Percentiles rank a stretch among this genome's conserved stretches.
Conservation (phyloP, 2,888 invertebrate genomes). For the Microdon myrmicae region DNA sequence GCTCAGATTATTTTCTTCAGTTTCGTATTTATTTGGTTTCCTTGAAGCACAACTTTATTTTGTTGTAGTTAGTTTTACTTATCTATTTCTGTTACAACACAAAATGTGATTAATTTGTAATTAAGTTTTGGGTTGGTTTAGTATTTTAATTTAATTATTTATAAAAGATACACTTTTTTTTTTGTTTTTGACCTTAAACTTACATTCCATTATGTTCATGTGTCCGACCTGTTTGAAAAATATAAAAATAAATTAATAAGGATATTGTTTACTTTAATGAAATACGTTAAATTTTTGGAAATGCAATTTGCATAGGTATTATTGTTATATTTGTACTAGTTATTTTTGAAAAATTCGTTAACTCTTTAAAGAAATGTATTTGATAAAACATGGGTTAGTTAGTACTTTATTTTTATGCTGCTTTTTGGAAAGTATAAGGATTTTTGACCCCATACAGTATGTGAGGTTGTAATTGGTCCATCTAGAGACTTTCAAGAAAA, state of each 20-base stretch:
- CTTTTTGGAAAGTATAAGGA: too few relatives aligned
- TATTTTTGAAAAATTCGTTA: too few relatives aligned
- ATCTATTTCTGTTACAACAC: constrained; percentile 43
- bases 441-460: too few relatives aligned
- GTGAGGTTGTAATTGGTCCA: too few relatives aligned
- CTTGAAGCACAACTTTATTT: constrained; percentile 31
- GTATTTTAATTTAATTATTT: constrained; percentile 33
- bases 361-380: too few relatives aligned
- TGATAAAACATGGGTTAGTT: too few relatives aligned
- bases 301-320: neutral
- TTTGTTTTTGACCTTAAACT: constrained; percentile 50
- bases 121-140: constrained; percentile 24
- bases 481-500: too few relatives aligned
- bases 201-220: constrained; percentile 54
- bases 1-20: constrained; percentile 15
- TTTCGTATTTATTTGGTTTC: constrained; percentile 18
- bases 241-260: neutral
- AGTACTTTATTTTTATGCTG: too few relatives aligned
- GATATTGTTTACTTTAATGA: constrained; percentile 1
- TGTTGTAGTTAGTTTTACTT: constrained; percentile 35
- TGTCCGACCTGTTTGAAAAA: constrained; percentile 52
- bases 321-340: too few relatives aligned
- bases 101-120: constrained; percentile 36
- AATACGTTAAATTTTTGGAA: too few relatives aligned
- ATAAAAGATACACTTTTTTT: constrained; percentile 51